Evolutionary conservation across 2,797 vertebrate genomes (phyloP), one percentile per base, ranked within the genome.

Genomic region (Lemur catta): DNA sequence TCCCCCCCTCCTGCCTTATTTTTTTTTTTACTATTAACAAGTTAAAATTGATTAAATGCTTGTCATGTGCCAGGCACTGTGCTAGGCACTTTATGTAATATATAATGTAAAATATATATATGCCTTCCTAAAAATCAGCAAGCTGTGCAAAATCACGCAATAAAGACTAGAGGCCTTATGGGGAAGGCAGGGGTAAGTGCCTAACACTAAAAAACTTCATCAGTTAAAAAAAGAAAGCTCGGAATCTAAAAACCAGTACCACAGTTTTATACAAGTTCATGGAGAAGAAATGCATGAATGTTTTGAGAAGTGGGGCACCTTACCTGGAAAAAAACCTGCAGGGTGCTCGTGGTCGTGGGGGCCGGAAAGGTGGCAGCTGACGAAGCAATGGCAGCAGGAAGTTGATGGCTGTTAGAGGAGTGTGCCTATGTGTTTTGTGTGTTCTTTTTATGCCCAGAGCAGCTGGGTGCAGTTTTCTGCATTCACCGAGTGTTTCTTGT

Each of bases 291-390:
- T 18, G 18, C 0, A 7, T 43, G 13, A 50, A n/a, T 14, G 12
- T 11, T 10, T 6, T 50, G 26, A 0, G 41, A 30, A 74, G 8
- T 33, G 14, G 1, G 1, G 10, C 26, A 7, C 33, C 8, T 15
- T 38, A 18, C 15, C 8, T 13, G 20, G 30, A 33, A 15, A 61
- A 38, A 30, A 18, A 15, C 17, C 33, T 10, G 26, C 38, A 1
- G n/a, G 10, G 0, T 15, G 11, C 6, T 28, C 15, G 6, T 4
- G 82, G 69, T 1, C 0, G 0, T 20, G 35, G 48, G 6, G n/a
- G 2, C 13, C 3, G 30, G 38, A 4, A 18, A 35, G n/a, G n/a
- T 4, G 33, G 71, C 2, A 2, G 28, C 6, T 10, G 18, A 9
- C 10, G 22, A 33, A 6, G 18, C 1, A 0, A 9, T 46, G 59